Percentiles rank a stretch among this genome's conserved stretches.
These are phyloP conservation scores for Oreochromis niloticus DNA, from an alignment of 2,113 vertebrate species.

Conservation along the genomic window DNA sequence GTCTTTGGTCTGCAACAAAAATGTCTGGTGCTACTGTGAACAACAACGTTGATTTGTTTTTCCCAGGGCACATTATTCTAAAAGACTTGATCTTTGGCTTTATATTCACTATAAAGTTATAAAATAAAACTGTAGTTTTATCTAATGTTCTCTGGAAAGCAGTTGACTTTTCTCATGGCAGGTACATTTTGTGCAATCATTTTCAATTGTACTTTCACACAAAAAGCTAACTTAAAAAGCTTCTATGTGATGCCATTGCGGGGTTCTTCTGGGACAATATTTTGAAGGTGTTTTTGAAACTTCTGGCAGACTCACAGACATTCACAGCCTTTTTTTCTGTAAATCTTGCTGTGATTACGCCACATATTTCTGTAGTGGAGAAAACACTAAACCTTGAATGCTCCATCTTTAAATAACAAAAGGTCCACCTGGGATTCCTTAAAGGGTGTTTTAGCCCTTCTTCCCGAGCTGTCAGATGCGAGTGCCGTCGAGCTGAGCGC, in stretches of 20 bases:
- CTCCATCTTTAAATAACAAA: background rate
- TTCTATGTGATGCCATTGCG: background rate
- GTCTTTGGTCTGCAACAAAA: background rate
- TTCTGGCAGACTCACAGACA: background rate
- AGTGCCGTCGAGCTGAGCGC: background rate
- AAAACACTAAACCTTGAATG: background rate
- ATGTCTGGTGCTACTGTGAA: background rate
- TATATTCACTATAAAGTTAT: background rate
- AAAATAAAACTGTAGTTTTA: background rate
- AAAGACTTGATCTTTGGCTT: background rate
- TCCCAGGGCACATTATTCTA: background rate
- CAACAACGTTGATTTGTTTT: background rate
- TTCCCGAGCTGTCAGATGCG: background rate
- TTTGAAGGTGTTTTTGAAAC: background rate
- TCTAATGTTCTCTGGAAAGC: background rate
- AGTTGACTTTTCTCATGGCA: background rate
- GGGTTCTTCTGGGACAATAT: background rate
- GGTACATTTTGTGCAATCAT: background rate
- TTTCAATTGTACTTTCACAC: background rate
- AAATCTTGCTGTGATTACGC: background rate
- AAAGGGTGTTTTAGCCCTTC: background rate
- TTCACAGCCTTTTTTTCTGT: background rate
- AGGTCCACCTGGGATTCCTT: background rate
- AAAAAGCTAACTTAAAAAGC: no score
- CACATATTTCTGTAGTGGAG: background rate